These are phyloP conservation scores for Hestina assimilis DNA, from an alignment of 1,140 invertebrate species.

Conservation along the genomic window DNA sequence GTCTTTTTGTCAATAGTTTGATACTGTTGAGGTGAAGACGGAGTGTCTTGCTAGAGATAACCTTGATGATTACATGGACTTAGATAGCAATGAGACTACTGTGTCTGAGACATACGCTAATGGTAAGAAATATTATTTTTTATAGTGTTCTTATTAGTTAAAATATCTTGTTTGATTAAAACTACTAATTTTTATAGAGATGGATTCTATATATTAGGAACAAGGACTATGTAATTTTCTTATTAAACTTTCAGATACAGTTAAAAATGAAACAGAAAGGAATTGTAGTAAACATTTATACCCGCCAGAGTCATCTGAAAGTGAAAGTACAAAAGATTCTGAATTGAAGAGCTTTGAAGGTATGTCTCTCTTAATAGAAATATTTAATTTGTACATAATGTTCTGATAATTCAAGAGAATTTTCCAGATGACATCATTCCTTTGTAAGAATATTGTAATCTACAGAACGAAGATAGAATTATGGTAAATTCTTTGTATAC, in stretches of 20 bases:
- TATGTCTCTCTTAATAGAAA: slow-evolving; percentile 1
- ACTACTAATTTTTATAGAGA: no score
- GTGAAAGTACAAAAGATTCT: background rate
- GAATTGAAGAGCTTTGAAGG: background rate
- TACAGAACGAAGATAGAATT: no score
- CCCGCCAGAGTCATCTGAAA: background rate
- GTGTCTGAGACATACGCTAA: slow-evolving; percentile 14
- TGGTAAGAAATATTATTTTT: slow-evolving; percentile 5
- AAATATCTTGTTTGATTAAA: no score
- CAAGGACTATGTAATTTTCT: no score
- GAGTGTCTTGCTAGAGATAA: slow-evolving; percentile 24
- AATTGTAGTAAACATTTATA: slow-evolving; percentile 6
- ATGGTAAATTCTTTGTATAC: no score
- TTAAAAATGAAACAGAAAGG: slow-evolving; percentile 23
- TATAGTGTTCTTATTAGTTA: no score
- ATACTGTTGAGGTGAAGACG: slow-evolving; percentile 16
- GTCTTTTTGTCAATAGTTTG: slow-evolving; percentile 4
- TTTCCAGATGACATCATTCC: no score
- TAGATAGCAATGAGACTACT: slow-evolving; percentile 22
- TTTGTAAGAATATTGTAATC: no score
- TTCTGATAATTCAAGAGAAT: no score
- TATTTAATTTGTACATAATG: no score
- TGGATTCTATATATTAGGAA: no score
- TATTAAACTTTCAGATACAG: slow-evolving; percentile 19
- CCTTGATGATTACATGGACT: slow-evolving; percentile 33